Conservation (phyloP, 2,113 vertebrate species). For the Eulemur rufifrons region DNA sequence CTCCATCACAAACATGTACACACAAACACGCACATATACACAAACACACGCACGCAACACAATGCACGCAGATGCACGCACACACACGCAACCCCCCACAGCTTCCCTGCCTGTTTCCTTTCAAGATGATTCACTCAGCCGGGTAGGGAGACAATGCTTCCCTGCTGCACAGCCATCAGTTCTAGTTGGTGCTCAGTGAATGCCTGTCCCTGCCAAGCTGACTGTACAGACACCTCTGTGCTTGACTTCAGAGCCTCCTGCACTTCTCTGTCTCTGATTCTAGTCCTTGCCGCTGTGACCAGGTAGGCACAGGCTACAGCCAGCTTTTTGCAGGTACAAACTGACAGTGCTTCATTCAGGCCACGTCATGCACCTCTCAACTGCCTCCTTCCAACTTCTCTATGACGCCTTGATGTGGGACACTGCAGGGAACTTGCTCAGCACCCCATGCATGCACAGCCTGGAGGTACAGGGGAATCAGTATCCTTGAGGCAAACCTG, state of each 20-base stretch:
- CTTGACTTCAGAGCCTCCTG: not conserved
- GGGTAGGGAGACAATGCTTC: not conserved
- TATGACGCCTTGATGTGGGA: not conserved
- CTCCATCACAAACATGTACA: not conserved
- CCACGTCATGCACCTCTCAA: not conserved
- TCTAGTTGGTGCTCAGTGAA: not conserved
- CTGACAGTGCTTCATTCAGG: not conserved
- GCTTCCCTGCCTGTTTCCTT: not conserved
- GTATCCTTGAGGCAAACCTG: not conserved
- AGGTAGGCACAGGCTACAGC: not conserved
- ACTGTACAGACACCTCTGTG: not conserved
- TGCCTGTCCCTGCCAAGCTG: not conserved
- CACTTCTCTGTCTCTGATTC: not conserved
- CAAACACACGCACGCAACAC: not conserved
- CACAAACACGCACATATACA: not conserved
- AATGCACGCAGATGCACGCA: not conserved
- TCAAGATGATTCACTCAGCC: not conserved
- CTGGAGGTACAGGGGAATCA: not conserved
- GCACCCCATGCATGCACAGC: accelerated
- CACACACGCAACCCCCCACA: not conserved
- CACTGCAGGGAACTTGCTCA: not conserved
- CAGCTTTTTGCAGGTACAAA: not conserved
- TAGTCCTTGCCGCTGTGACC: not conserved
- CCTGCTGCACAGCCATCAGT: not conserved
- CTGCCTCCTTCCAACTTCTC: not conserved